A percentile compares a stretch with the other conserved stretches of the same genome.
Evolutionary conservation across 1,140 invertebrate species (phyloP).

Genomic region (Galleria mellonella): DNA sequence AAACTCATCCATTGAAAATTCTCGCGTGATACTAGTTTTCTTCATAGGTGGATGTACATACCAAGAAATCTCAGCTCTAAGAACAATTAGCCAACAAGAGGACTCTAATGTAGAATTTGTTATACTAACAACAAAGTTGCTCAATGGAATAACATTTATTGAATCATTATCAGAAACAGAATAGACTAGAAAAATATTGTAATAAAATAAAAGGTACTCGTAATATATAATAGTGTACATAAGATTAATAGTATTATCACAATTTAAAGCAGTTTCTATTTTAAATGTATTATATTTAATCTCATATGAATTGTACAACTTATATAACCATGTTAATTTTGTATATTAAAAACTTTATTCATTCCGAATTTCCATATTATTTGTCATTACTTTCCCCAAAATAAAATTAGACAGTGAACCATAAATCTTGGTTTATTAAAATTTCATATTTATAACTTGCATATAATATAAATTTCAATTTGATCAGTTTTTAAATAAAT

Average conservation of each 20-base stretch:
- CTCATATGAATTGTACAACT: too few relatives aligned
- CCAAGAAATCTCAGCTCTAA: conserved; percentile 94
- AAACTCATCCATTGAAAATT: conserved; percentile 79
- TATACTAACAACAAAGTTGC: conserved; percentile 93
- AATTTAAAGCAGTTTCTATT: too few relatives aligned
- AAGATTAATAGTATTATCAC: too few relatives aligned
- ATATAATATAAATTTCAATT: conserved; percentile 70
- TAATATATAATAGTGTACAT: too few relatives aligned
- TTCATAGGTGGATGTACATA: conserved; percentile 98
- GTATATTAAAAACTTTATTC: conserved; percentile 2
- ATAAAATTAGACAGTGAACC: conserved; percentile 43
- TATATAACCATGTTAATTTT: background rate
- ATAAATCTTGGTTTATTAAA: conserved; percentile 60
- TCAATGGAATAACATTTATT: conserved; percentile 92
- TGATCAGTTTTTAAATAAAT: conserved; percentile 70
- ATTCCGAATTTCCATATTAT: background rate
- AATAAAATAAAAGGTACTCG: too few relatives aligned
- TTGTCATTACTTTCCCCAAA: background rate
- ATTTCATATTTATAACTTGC: conserved; percentile 68
- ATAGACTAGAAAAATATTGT: conserved; percentile 5
- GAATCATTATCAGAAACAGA: conserved; percentile 81
- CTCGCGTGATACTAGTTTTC: conserved; percentile 91
- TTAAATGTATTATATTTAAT: too few relatives aligned
- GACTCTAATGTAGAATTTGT: conserved; percentile 95
- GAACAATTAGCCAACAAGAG: conserved; percentile 94